Conservation (phyloP, 2,888 invertebrate genomes). For the Colletes collaris region DNA sequence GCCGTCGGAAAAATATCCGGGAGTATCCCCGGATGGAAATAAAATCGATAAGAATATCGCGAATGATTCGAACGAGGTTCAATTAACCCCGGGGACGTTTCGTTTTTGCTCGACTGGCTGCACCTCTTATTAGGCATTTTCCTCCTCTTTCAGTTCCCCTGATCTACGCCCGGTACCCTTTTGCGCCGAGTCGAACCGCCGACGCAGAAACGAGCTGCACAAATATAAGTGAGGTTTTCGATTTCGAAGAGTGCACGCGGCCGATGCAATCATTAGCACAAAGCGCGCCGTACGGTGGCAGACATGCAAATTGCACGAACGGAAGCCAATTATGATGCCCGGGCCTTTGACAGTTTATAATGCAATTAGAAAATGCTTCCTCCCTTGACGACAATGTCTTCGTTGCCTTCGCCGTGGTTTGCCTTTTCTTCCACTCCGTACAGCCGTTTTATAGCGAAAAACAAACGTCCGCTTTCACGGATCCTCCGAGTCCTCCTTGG, state of each 20-base stretch:
- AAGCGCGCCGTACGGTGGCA: constrained; percentile 34
- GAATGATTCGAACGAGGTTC: constrained; percentile 26
- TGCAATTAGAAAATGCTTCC: constrained; percentile 64
- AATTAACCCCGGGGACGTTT: constrained; percentile 27
- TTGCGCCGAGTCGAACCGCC: constrained; percentile 36
- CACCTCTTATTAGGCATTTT: constrained; percentile 27
- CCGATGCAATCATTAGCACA: constrained; percentile 64
- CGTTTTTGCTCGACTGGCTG: constrained; percentile 24
- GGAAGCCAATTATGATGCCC: constrained; percentile 58
- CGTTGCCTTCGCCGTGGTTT: constrained; percentile 24
- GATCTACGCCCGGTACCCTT: constrained; percentile 45
- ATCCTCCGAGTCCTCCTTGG: constrained; percentile 29
- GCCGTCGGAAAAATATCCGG: too few species aligned
- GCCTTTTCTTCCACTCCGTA: constrained; percentile 42
- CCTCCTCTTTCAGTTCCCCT: constrained; percentile 30
- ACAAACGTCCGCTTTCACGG: constrained; percentile 44
- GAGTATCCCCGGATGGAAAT: background rate
- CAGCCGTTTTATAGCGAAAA: constrained; percentile 19
- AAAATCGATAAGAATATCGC: constrained; percentile 1
- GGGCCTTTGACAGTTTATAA: constrained; percentile 66
- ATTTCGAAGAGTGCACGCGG: constrained; percentile 57
- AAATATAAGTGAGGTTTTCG: constrained; percentile 54
- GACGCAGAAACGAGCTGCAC: constrained; percentile 46
- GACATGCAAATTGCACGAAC: constrained; percentile 61
- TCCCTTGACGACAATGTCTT: constrained; percentile 42